Evolutionary conservation across 2,113 vertebrate species (phyloP).

Genomic region (pig (Sus scrofa)): T2T-Sscrofa CM000812.6:244638501-244639000

Average conservation of each 20-base stretch:
- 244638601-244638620: not conserved
- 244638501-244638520: not conserved
- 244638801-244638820: slow-evolving; percentile 41
- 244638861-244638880: not conserved
- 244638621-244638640: not conserved
- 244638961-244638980: not conserved
- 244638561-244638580: not conserved
- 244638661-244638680: slow-evolving; percentile 13
- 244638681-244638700: not conserved
- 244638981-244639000: not conserved
- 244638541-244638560: not conserved
- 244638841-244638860: not conserved
- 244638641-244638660: slow-evolving; percentile 2
- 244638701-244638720: slow-evolving; percentile 17
- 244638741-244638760: not conserved
- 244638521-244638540: not conserved
- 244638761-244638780: not conserved
- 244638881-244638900: slow-evolving; percentile 5
- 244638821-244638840: slow-evolving; percentile 47
- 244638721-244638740: slow-evolving; percentile 52
- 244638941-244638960: not conserved
- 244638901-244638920: not conserved
- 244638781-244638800: not conserved
- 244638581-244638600: not conserved
- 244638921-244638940: not conserved